These are phyloP conservation scores for Hydrochoerus hydrochaeris DNA, from an alignment of 2,113 vertebrate species.

Conservation along the genomic window DNA sequence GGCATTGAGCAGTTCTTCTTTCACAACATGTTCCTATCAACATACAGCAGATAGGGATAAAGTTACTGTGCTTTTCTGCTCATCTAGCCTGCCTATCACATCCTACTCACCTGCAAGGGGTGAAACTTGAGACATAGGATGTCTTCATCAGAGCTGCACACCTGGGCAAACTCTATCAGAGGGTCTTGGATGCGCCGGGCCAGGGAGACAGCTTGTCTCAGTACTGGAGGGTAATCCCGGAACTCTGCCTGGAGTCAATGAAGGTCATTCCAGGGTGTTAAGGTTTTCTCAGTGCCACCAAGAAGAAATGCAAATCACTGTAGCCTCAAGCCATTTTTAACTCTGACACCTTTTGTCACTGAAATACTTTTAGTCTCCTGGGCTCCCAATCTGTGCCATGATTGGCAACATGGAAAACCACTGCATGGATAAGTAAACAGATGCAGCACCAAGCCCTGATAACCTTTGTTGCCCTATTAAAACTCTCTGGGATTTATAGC, in stretches of 20 bases:
- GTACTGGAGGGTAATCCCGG: conserved; percentile 95
- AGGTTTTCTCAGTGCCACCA: not conserved
- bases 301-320: not conserved
- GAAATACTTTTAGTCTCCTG: not conserved
- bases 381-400: not conserved
- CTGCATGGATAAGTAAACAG: not conserved
- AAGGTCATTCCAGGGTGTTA: conserved; percentile 39
- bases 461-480: not conserved
- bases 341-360: not conserved
- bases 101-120: conserved; percentile 92
- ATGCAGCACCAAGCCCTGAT: not conserved
- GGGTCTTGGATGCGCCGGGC: conserved; percentile 98
- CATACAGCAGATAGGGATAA: conserved; percentile 48
- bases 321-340: conserved; percentile 14
- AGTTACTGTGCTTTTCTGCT: not conserved
- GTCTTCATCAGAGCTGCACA: conserved; percentile 98
- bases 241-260: conserved; percentile 88
- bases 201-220: conserved; percentile 97
- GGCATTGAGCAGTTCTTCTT: conserved; percentile 95
- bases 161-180: conserved; percentile 96
- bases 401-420: conserved; percentile 3
- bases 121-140: conserved; percentile 98
- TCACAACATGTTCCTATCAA: conserved; percentile 96
- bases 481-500: not conserved
- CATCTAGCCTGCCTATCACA: not conserved